Evolutionary conservation across 2,797 vertebrate species (phyloP).

Genomic region (Parotocinclus haroldoi): DNA sequence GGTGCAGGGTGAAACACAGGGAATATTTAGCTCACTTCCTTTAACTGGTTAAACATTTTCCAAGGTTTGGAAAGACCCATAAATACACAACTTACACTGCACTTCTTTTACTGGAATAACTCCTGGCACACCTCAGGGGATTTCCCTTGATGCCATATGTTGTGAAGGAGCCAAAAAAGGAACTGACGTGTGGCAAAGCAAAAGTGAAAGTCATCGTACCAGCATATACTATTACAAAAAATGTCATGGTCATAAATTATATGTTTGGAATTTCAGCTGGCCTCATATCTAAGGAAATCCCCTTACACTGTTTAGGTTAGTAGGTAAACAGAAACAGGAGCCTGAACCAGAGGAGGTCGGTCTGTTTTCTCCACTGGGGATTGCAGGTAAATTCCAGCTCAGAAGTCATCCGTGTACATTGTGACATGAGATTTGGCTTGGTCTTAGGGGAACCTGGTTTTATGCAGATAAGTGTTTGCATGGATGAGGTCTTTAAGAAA

Average conservation of each 20-base stretch:
- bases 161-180: constrained; percentile 43
- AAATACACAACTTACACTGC: constrained; percentile 12
- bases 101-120: constrained; percentile 19
- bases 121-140: constrained; percentile 43
- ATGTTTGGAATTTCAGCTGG: constrained; percentile 34
- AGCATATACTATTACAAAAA: background rate
- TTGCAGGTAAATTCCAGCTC: constrained; percentile 42
- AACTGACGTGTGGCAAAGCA: constrained; percentile 15
- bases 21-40: constrained; percentile 17
- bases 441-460: constrained; percentile 6
- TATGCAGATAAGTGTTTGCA: too few relatives aligned
- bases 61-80: constrained; percentile 19
- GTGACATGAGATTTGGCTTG: background rate
- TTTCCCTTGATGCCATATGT: constrained; percentile 24
- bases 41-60: constrained; percentile 17
- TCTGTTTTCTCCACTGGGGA: constrained; percentile 3
- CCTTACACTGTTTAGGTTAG: constrained; percentile 2
- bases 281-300: constrained; percentile 16
- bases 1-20: background rate
- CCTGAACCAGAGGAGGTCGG: too few relatives aligned
- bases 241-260: constrained; percentile 13
- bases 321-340: background rate
- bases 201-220: constrained; percentile 37
- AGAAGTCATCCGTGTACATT: background rate
- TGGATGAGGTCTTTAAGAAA: too few relatives aligned